Conservation (phyloP, 2,888 invertebrate genomes). For the Adelphocoris suturalis region DNA sequence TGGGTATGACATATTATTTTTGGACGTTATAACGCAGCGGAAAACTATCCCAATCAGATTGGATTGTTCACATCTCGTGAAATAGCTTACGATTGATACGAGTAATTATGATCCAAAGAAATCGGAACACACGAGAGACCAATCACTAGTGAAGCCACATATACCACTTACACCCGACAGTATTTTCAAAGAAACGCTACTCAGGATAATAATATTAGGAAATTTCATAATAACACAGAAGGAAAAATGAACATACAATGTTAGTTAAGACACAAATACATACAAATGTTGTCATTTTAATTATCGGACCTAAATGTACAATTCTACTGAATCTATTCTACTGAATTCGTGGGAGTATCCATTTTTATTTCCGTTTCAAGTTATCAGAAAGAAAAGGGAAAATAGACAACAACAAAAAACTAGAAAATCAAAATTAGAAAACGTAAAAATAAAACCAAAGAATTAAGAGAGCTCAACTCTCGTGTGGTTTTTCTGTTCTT, state of each 20-base stretch:
- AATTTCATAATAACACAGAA: constrained; percentile 1
- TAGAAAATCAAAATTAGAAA: constrained; percentile 37
- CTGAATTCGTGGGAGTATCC: constrained; percentile 8
- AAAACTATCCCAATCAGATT: no score
- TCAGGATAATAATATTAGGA: neutral
- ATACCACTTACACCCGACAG: no score
- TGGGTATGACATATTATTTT: no score
- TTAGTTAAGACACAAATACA: constrained; percentile 39
- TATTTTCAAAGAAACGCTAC: neutral
- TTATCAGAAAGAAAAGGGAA: constrained; percentile 29
- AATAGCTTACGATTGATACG: no score
- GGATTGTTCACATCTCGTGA: no score
- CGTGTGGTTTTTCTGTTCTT: constrained; percentile 29
- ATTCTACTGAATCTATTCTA: constrained; percentile 29
- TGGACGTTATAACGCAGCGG: no score
- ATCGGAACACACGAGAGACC: no score
- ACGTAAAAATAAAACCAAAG: constrained; percentile 45
- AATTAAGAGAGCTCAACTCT: constrained; percentile 32
- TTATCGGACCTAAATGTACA: constrained; percentile 17
- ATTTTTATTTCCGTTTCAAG: constrained; percentile 4
- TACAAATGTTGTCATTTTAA: constrained; percentile 9
- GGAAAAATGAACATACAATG: neutral
- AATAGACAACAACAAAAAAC: constrained; percentile 37
- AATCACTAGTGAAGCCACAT: no score
- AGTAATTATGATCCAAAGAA: no score